Base-by-base conservation (phyloP, 2,113 vertebrate genomes). In the Saguinus midas region DNA sequence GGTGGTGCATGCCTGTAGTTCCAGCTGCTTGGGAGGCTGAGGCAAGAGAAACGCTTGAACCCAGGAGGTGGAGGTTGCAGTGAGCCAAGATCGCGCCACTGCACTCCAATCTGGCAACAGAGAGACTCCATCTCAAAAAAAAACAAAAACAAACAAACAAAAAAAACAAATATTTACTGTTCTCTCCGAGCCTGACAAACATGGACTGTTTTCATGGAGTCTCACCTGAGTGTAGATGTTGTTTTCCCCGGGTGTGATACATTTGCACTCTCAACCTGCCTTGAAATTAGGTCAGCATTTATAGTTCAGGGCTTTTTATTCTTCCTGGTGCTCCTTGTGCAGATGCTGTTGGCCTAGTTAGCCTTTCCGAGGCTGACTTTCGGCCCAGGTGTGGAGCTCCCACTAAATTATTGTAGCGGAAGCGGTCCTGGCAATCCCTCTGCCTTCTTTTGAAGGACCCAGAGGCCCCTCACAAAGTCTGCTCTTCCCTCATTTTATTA, bases 241-340 rank as follows among this genome's bases (percentile, higher is more conserved):
- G 70, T 80, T 94, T 96, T 88, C 79, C 50, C 79, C 40, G 75
- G 45, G 55, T 93, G 40, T 70, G 66, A 50, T 32, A 73, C 78
- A 66, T 64, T 92, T 57, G 92, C 75, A 70, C 70, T 89, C 48
- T 55, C 35, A 76, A 50, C 81, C 43, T 55, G 27, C 87, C 55
- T 95, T 94, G 85, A 94, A 97, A 97, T 94, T 6, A 94, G 97
- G 96, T 96, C 95, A 96, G 61, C 68, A 37, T 92, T 90, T 82
- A 87, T 80, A 10, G 91, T 89, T 94, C 21, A 72, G 66, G 90
- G 21, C 40, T 78, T 79, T 94, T 84, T 78, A 40, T 32, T 37
- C 80, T 45, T 52, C 45, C 52, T 27, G 12, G 78, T 25, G 43
- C 13, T 88, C 2, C 43, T 81, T 10, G 1, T 18, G 10, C 27